A percentile compares a stretch with the other conserved stretches of the same genome.
Conservation (phyloP, 2,888 invertebrate species). For the Boloria selene region DNA sequence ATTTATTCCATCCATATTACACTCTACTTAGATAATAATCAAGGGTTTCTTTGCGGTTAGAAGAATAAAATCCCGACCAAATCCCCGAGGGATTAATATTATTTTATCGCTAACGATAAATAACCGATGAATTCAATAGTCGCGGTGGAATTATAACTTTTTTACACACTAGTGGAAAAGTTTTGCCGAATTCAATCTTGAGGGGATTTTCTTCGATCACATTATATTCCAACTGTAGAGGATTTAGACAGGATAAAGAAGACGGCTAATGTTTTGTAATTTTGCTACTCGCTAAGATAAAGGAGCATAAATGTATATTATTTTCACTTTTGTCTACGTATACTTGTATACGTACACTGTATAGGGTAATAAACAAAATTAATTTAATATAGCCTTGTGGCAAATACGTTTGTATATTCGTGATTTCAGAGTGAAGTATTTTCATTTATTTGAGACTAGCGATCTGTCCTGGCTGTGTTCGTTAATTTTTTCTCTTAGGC, state of each 20-base stretch:
- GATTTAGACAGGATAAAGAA: constrained; percentile 39
- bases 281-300: constrained; percentile 38
- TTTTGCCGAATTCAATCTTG: constrained; percentile 75
- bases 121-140: constrained; percentile 79
- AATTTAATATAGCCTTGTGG: not conserved
- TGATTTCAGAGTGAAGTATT: not conserved
- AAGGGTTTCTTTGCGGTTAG: constrained; percentile 68
- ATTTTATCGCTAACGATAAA: constrained; percentile 81
- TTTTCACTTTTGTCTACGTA: constrained; percentile 10
- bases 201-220: constrained; percentile 66
- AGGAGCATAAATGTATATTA: constrained; percentile 15
- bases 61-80: constrained; percentile 76
- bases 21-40: constrained; percentile 58
- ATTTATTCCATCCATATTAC: constrained; percentile 57
- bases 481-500: too few species aligned
- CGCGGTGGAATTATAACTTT: constrained; percentile 74
- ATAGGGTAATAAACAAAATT: constrained; percentile 6
- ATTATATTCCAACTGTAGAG: constrained; percentile 54
- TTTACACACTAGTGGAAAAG: constrained; percentile 74
- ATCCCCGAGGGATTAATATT: constrained; percentile 81
- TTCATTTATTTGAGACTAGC: too few species aligned
- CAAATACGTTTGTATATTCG: not conserved
- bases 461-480: too few species aligned
- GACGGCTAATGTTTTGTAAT: constrained; percentile 37
- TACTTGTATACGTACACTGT: too few species aligned